These are phyloP conservation scores for Heterodera filipjevi DNA, from an alignment of 2,888 invertebrate species.

Conservation along the genomic window DNA sequence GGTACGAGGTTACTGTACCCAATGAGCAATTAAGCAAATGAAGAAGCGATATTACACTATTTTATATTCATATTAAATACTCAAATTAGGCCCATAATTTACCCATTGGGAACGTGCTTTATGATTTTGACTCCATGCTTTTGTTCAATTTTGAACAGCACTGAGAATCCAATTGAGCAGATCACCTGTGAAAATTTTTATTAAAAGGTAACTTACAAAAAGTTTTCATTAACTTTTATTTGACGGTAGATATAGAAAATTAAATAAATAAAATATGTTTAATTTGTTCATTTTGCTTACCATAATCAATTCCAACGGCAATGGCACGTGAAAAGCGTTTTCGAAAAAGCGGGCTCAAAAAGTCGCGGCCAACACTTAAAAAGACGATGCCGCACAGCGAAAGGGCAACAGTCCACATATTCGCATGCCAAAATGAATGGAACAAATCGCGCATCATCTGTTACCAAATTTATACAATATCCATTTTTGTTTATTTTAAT, in stretches of 20 bases:
- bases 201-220: no score
- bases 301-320: slow-evolving; percentile 61
- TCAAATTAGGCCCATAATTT: neutral
- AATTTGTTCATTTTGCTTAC: slow-evolving; percentile 26
- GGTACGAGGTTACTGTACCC: neutral
- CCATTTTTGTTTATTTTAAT: neutral
- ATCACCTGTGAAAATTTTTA: slow-evolving; percentile 59
- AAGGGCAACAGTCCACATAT: slow-evolving; percentile 49
- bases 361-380: slow-evolving; percentile 55
- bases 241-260: no score
- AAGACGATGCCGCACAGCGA: slow-evolving; percentile 54
- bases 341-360: slow-evolving; percentile 55
- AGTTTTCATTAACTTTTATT: no score
- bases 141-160: slow-evolving; percentile 62
- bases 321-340: slow-evolving; percentile 52
- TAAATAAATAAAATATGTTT: neutral
- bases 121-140: slow-evolving; percentile 66
- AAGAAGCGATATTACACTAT: neutral
- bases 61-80: neutral
- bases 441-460: slow-evolving; percentile 37
- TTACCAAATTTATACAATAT: neutral
- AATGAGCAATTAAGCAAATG: neutral
- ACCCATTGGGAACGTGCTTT: slow-evolving; percentile 68
- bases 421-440: slow-evolving; percentile 38
- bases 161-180: slow-evolving; percentile 67